Evolutionary conservation across 1,140 invertebrate species (phyloP).

Genomic region (Camponotus vicinus): DNA sequence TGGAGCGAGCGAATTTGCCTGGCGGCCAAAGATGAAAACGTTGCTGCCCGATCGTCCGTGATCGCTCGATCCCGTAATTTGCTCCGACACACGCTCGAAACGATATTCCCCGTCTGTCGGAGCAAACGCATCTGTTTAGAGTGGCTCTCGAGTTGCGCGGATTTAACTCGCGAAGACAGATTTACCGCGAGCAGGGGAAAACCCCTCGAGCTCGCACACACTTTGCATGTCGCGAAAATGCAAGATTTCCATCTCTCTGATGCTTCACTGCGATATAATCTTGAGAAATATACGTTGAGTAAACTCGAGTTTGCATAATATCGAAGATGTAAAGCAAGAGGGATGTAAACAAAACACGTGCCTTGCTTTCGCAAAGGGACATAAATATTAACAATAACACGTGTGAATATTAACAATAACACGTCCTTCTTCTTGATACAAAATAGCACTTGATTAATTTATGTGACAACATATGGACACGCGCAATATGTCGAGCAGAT

Average conservation of each 20-base stretch:
- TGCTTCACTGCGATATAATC: conserved; percentile 6
- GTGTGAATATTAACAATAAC: background rate
- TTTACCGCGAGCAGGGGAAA: background rate
- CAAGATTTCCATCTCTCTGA: conserved; percentile 10
- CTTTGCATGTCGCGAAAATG: background rate
- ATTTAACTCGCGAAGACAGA: background rate
- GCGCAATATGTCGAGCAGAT: conserved; percentile 15
- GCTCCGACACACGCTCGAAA: background rate
- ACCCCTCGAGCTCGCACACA: background rate
- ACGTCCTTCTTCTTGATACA: background rate
- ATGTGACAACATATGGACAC: background rate
- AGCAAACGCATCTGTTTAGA: background rate
- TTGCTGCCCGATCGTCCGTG: background rate
- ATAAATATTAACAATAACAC: conserved; percentile 14
- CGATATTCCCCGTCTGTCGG: background rate
- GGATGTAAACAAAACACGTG: background rate
- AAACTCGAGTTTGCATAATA: conserved; percentile 1
- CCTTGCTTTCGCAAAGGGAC: background rate
- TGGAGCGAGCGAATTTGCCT: conserved; percentile 34
- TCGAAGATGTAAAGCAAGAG: background rate
- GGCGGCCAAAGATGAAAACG: background rate
- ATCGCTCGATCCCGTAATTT: background rate
- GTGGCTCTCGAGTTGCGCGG: background rate
- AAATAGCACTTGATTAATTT: background rate
- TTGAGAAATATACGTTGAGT: background rate